Evolutionary conservation across 2,113 vertebrate genomes (phyloP).

Genomic region (Syrmaticus mikado): DNA sequence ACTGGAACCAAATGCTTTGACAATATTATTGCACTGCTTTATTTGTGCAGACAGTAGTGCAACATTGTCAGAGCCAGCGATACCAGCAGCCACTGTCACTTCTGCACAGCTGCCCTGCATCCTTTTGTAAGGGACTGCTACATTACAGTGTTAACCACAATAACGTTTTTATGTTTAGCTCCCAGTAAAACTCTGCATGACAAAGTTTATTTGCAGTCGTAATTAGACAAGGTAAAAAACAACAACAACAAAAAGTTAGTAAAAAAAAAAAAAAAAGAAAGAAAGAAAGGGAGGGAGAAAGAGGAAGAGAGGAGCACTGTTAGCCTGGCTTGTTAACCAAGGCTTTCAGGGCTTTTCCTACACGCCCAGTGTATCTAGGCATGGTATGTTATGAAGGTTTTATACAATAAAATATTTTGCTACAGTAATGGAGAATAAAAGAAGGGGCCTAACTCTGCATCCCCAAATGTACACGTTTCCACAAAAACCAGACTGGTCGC

Average conservation of each 20-base stretch:
- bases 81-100: constrained; percentile 81
- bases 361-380: constrained; percentile 38
- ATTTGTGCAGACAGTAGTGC: constrained; percentile 94
- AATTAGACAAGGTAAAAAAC: constrained; percentile 52
- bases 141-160: constrained; percentile 57
- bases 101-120: constrained; percentile 67
- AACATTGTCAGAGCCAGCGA: constrained; percentile 94
- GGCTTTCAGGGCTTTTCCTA: constrained; percentile 24
- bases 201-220: constrained; percentile 54
- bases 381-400: constrained; percentile 26
- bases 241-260: constrained; percentile 25
- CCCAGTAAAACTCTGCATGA: constrained; percentile 58
- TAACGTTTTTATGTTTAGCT: constrained; percentile 49
- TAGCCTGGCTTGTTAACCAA: constrained; percentile 52
- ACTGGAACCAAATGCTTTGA: constrained; percentile 92
- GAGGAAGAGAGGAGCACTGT: neutral
- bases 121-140: constrained; percentile 61
- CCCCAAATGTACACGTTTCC: neutral
- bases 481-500: neutral
- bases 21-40: constrained; percentile 99
- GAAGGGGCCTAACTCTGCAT: constrained; percentile 17
- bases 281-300: neutral
- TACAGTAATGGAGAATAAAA: constrained; percentile 14
- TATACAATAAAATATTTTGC: constrained; percentile 47
- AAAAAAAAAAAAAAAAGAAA: constrained; percentile 23